Evolutionary conservation across 2,888 invertebrate genomes (phyloP), one percentile per base, ranked within the genome.

Genomic region (Zygothrica quintamaculata): DNA sequence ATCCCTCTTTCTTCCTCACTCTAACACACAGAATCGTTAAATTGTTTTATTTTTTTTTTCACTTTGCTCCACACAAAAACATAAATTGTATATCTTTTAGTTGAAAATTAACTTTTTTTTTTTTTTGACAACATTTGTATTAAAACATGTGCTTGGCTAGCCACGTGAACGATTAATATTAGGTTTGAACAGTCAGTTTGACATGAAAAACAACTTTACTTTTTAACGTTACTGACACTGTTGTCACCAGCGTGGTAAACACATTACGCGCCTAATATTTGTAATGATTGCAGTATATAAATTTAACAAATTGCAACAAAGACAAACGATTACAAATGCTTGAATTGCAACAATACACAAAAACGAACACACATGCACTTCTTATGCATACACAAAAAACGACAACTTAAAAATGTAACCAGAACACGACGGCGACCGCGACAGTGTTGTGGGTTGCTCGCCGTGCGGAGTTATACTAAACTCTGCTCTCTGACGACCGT

Each of bases 31-130:
- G 52, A 73, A 47, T 62, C 52, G 56, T 47, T 48, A 43, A 59
- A 64, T 72, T 55, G 65, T 72, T 77, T 72, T 61, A 57, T 66
- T 72, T 77, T 73, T 36, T 77, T 73, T 36, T 72, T 72, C 59
- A 48, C 53, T 72, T 65, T 57, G 66, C 66, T 76, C 50, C 59
- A 46, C 57, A 76, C 71, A 59, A 71, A 75, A 59, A 86, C 56
- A 64, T 48, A 81, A 79, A 85, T 65, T 85, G 60, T 85, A 81
- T 87, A 78, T 87, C 66, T 85, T 81, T 87, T 84, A 77, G 78
- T 77, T 81, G 64, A 60, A 84, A 87, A 84, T 61, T 66, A 46
- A 52, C 64, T 59, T 61, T 69, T 65, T 51, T 44, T 61, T 59
- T 61, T 69, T 65, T 51, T 44, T 61, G 57, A 13, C 52, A 56